Percentiles rank a stretch among this genome's conserved stretches.
Evolutionary conservation across 2,888 invertebrate species (phyloP).

Genomic region (Cordilura impudica): DNA sequence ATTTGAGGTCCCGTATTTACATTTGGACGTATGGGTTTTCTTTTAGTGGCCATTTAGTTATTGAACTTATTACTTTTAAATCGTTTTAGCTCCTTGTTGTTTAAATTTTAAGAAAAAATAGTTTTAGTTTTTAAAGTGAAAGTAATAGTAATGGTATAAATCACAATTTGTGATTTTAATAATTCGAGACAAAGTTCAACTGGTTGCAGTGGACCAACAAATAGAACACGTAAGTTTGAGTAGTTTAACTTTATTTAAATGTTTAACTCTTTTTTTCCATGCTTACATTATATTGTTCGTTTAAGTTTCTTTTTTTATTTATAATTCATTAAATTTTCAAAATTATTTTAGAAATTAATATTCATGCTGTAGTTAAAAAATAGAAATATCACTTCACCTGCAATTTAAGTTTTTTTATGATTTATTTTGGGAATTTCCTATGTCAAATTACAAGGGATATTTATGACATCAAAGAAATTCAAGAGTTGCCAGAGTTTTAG

Average conservation of each 20-base stretch:
- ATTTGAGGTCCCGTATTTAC: constrained; percentile 74
- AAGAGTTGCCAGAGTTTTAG: constrained; percentile 5
- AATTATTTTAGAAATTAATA: constrained; percentile 8
- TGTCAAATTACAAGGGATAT: constrained; percentile 42
- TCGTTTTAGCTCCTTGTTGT: not conserved
- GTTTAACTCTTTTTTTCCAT: not conserved
- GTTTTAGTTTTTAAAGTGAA: constrained; percentile 4
- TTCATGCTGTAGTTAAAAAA: constrained; percentile 45
- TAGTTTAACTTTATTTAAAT: not conserved
- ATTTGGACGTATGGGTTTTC: constrained; percentile 75
- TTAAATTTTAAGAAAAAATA: not conserved
- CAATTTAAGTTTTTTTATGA: constrained; percentile 33
- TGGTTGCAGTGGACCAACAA: constrained; percentile 19
- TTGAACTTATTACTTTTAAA: not conserved
- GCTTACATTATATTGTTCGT: not conserved
- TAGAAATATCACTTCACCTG: constrained; percentile 60
- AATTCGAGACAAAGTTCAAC: constrained; percentile 62
- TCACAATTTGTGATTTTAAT: not conserved
- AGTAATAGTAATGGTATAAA: constrained; percentile 2
- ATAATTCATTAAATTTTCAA: constrained; percentile 4
- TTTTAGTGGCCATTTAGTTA: constrained; percentile 76
- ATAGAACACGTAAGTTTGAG: not conserved
- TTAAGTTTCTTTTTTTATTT: not conserved
- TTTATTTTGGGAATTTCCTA: constrained; percentile 60
- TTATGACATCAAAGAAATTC: constrained; percentile 13